Conservation (phyloP, 2,797 vertebrate species). For the Myripristis jacobus region DNA sequence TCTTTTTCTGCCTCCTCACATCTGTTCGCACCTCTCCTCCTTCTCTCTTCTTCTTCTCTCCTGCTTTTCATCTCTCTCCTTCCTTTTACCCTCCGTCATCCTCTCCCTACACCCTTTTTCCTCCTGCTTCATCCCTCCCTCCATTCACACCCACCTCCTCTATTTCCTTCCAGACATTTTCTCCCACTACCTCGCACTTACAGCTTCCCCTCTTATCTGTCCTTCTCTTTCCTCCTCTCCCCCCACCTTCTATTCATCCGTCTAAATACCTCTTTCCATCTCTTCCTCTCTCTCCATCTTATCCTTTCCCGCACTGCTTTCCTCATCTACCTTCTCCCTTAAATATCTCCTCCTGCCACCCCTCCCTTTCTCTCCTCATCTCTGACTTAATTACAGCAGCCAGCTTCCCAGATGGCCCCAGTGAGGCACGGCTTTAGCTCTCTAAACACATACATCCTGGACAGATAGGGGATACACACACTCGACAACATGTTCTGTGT, state of each 20-base stretch:
- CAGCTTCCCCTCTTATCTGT: background rate
- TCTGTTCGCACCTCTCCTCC: background rate
- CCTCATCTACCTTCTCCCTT: background rate
- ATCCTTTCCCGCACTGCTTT: too few species aligned
- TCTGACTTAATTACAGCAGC: constrained; percentile 76
- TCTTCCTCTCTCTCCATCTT: too few species aligned
- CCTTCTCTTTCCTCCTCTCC: background rate
- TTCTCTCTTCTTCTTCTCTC: background rate
- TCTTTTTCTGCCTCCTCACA: background rate
- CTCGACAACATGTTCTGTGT: constrained; percentile 42
- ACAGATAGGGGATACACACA: constrained; percentile 63
- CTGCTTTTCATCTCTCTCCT: background rate
- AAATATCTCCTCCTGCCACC: background rate
- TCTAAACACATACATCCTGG: constrained; percentile 64
- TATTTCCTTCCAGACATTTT: too few species aligned
- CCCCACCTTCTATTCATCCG: background rate
- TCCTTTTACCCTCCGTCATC: background rate
- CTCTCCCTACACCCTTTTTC: background rate
- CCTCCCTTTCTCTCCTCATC: constrained; percentile 48
- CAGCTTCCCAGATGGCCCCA: constrained; percentile 76
- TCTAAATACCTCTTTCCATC: background rate
- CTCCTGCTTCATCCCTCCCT: background rate
- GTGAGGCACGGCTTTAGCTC: constrained; percentile 60
- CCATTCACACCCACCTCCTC: too few species aligned
- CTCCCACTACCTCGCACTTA: too few species aligned